A percentile compares a stretch with the other conserved stretches of the same genome.
Evolutionary conservation across 1,140 invertebrate genomes (phyloP).

Genomic region (Cardiocondyla obscurior): DNA sequence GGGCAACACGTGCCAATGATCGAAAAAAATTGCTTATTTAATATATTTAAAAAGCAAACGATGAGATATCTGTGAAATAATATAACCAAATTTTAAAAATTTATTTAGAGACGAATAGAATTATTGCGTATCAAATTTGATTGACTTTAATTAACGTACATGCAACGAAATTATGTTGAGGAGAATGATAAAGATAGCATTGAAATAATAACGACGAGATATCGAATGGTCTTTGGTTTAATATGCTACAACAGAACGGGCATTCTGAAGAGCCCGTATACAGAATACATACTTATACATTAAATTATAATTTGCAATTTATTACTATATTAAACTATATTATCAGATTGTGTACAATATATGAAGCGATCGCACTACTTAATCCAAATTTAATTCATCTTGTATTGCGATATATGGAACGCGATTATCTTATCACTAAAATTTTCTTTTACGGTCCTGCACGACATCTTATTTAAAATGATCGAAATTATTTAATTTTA

Average conservation of each 20-base stretch:
- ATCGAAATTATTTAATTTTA: neutral
- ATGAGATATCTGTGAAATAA: neutral
- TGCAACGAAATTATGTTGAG: neutral
- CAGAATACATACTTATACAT: conserved; percentile 76
- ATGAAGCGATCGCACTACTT: conserved; percentile 45
- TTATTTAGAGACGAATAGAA: neutral
- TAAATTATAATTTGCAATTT: conserved; percentile 68
- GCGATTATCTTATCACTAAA: conserved; percentile 10
- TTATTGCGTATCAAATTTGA: neutral
- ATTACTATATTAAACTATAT: conserved; percentile 59
- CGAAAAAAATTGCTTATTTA: conserved; percentile 31
- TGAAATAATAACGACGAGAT: conserved; percentile 32
- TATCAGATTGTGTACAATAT: conserved; percentile 72
- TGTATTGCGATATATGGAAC: conserved; percentile 14
- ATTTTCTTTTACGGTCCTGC: neutral
- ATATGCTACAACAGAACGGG: conserved; percentile 78
- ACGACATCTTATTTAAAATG: neutral
- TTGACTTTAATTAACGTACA: neutral
- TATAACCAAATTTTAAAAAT: neutral
- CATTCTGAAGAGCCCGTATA: conserved; percentile 62
- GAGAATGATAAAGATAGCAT: neutral
- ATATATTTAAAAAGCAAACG: conserved; percentile 8
- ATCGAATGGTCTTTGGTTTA: conserved; percentile 81
- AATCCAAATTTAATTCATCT: conserved; percentile 10
- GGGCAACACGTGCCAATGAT: conserved; percentile 30